phyloP scores from a whole-genome alignment of 1,140 invertebrate species.

The Trichonephila inaurata region DNA sequence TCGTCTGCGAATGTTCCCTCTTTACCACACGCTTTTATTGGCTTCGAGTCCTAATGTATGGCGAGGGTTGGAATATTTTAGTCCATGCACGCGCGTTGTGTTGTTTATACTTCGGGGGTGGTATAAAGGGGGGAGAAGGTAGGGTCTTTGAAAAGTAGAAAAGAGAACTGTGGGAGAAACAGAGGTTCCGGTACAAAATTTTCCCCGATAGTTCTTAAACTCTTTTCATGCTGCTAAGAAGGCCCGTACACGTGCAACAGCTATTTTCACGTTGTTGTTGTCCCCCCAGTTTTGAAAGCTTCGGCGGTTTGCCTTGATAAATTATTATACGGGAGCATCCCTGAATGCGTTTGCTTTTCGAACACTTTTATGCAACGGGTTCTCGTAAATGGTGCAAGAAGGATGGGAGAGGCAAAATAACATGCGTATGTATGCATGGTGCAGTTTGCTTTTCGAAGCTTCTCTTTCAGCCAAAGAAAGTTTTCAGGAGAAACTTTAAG shows the following conservation, averaged over 20 bases:
- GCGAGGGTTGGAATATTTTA: constrained; percentile 56
- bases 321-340: constrained; percentile 34
- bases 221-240: constrained; percentile 62
- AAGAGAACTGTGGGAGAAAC: constrained; percentile 51
- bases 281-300: background rate
- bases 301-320: constrained; percentile 40
- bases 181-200: background rate
- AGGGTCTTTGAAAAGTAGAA: constrained; percentile 62
- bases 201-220: constrained; percentile 73
- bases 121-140: background rate
- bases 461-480: background rate
- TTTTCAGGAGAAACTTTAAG: constrained; percentile 5
- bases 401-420: background rate
- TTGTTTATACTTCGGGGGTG: constrained; percentile 53
- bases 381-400: constrained; percentile 37
- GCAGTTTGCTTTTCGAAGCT: background rate
- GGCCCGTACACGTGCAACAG: constrained; percentile 50
- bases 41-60: constrained; percentile 46
- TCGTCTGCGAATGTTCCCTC: constrained; percentile 50
- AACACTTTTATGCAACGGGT: constrained; percentile 29
- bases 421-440: background rate
- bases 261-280: constrained; percentile 57
- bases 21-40: constrained; percentile 61
- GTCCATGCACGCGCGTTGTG: constrained; percentile 63
- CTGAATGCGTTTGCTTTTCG: background rate